Conservation (phyloP, 2,113 vertebrate species). For the Trematocara macrostoma region DNA sequence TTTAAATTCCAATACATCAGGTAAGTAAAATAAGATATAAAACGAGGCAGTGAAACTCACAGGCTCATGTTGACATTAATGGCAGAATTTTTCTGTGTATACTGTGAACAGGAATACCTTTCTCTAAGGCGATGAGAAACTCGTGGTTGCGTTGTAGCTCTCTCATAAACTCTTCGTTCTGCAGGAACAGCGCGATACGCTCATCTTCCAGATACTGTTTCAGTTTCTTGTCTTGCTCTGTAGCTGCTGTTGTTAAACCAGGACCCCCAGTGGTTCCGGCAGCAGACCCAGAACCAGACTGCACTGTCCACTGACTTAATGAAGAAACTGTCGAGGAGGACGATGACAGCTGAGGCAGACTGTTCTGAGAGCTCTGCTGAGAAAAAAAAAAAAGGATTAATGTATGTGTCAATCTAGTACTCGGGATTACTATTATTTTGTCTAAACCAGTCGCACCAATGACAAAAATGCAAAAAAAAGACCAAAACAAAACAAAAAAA, state of each 20-base stretch:
- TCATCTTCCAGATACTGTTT: constrained; percentile 97
- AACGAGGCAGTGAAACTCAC: not conserved
- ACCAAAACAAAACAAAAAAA: not conserved
- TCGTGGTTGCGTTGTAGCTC: constrained; percentile 94
- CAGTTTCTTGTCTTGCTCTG: constrained; percentile 85
- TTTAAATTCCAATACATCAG: not conserved
- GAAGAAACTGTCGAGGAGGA: constrained; percentile 65
- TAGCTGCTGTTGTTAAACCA: not conserved
- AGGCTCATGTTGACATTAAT: not conserved
- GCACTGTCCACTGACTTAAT: constrained; percentile 29
- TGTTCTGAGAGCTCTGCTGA: constrained; percentile 64
- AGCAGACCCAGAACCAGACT: constrained; percentile 1
- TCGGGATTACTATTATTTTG: not conserved
- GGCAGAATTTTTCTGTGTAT: not conserved
- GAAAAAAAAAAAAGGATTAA: not conserved
- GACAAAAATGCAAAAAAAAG: not conserved
- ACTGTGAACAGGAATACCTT: constrained; percentile 71
- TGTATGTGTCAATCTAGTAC: not conserved
- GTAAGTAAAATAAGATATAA: not conserved
- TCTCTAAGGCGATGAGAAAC: constrained; percentile 93
- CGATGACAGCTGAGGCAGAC: constrained; percentile 53
- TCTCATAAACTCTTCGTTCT: constrained; percentile 97
- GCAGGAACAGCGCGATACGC: constrained; percentile 91
- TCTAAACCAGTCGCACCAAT: not conserved
- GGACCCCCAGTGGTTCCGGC: constrained; percentile 14